phyloP scores from a whole-genome alignment of 2,113 vertebrate species.

The Martes martes region DNA sequence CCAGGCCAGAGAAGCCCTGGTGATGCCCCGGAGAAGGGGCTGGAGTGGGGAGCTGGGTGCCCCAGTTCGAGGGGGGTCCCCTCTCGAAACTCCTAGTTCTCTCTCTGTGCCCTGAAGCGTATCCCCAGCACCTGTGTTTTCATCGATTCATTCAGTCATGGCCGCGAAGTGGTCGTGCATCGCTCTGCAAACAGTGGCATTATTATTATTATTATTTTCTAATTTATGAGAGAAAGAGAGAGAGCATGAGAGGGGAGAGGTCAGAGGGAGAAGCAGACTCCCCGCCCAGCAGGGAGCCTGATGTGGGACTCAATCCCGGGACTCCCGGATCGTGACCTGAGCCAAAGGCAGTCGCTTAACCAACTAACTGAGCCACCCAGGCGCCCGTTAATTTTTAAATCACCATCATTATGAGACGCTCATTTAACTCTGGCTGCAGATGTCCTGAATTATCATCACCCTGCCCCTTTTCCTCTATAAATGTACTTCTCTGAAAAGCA shows the following conservation, averaged over 20 bases:
- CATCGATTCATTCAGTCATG: not conserved
- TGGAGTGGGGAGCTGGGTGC: accelerated
- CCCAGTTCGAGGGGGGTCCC: not conserved
- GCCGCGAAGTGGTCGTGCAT: not conserved
- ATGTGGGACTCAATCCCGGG: too few relatives aligned
- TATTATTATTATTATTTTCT: not conserved
- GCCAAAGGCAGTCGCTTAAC: too few relatives aligned
- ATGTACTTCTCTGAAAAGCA: not conserved
- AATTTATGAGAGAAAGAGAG: too few relatives aligned
- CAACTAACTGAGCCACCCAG: too few relatives aligned
- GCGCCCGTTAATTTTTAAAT: not conserved
- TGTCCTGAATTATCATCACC: not conserved
- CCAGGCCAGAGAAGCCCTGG: not conserved
- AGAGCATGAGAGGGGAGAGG: too few relatives aligned
- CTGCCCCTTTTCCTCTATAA: not conserved
- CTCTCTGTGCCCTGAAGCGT: not conserved
- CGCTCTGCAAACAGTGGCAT: not conserved
- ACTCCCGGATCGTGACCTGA: too few relatives aligned
- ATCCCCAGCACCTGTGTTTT: not conserved
- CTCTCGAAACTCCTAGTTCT: not conserved
- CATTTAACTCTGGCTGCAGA: not conserved
- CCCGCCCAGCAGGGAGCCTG: too few relatives aligned
- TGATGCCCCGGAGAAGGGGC: not conserved
- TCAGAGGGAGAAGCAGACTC: too few relatives aligned
- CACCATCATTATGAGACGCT: slow-evolving; percentile 23